phyloP scores from a whole-genome alignment of 1,140 invertebrate genomes.

The Megalopta genalis region DNA sequence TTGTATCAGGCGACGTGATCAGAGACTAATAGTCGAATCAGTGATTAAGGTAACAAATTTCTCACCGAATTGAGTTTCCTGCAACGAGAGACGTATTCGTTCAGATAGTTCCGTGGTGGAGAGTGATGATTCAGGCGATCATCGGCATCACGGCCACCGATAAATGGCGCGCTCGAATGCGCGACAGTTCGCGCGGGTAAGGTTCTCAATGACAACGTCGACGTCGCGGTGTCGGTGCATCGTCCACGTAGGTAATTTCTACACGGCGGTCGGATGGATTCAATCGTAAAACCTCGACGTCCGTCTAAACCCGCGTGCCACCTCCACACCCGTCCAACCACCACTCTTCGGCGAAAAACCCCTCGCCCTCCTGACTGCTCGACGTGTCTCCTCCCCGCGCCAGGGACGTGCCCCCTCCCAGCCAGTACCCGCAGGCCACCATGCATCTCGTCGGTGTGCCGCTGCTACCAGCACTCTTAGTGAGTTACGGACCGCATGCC shows the following conservation, averaged over 20 bases:
- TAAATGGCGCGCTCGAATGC: background rate
- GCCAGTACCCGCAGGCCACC: slow-evolving; percentile 47
- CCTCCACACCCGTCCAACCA: slow-evolving; percentile 41
- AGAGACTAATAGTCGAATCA: background rate
- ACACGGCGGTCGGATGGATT: slow-evolving; percentile 34
- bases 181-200: background rate
- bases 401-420: slow-evolving; percentile 48
- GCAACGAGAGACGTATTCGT: no score
- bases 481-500: slow-evolving; percentile 72
- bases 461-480: no score
- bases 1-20: no score
- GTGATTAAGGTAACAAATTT: no score
- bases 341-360: slow-evolving; percentile 37
- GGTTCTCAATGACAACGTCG: background rate
- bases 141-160: background rate
- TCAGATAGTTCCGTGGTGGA: no score
- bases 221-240: no score
- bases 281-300: slow-evolving; percentile 59
- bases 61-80: no score
- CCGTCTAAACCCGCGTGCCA: slow-evolving; percentile 36
- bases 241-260: slow-evolving; percentile 16
- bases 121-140: background rate
- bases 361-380: slow-evolving; percentile 15
- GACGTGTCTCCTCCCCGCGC: slow-evolving; percentile 44
- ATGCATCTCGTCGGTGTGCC: slow-evolving; percentile 64